Base-by-base conservation (phyloP, 2,113 vertebrate species). In the Engraulis encrasicolus region DNA sequence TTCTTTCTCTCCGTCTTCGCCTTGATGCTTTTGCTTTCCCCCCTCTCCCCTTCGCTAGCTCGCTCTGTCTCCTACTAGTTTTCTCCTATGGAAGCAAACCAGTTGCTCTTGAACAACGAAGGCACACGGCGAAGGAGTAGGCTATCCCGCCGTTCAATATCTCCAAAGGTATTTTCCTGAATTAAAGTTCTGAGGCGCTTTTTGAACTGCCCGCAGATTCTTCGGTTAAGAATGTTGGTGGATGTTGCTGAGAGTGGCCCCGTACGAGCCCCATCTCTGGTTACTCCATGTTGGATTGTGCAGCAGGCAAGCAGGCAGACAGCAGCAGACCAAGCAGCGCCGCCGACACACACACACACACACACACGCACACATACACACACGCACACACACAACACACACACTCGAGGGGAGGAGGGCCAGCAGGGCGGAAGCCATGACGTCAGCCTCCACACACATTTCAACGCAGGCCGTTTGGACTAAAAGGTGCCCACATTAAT, bases 251-350 rank as follows among this genome's bases (percentile, higher is more conserved):
- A 92, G 94, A 94, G 94, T 93, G 95, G 94, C 95, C 94, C 95
- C 91, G 92, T 92, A 93, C 94, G 94, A 96, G 96, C 96, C 96
- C 95, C 97, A 96, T 97, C 95, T 95, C 95, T 92, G 91, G 91
- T 94, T 92, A 96, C 96, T 97, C 96, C 96, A 97, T 97, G 95
- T 95, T 95, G 95, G 95, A 95, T 95, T 92, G 92, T 92, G 87
- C 86, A 85, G 89, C 89, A 91, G 89, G 34, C 85, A 31, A 66
- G 58, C 58, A 74, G 66, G 66, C 66, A 74, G 66, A 74, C 66
- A 74, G 66, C 88, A 79, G 85, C 85, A 78, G 85, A 79, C 85
- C 74, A 74, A 82, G 52, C 61, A 86, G 52, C 61, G 80, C 81
- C 78, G 78, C 87, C 78, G 85, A 87, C 80, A 82, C 82, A 84